phyloP scores from a whole-genome alignment of 2,888 invertebrate species.

The Eupithecia centaureata region DNA sequence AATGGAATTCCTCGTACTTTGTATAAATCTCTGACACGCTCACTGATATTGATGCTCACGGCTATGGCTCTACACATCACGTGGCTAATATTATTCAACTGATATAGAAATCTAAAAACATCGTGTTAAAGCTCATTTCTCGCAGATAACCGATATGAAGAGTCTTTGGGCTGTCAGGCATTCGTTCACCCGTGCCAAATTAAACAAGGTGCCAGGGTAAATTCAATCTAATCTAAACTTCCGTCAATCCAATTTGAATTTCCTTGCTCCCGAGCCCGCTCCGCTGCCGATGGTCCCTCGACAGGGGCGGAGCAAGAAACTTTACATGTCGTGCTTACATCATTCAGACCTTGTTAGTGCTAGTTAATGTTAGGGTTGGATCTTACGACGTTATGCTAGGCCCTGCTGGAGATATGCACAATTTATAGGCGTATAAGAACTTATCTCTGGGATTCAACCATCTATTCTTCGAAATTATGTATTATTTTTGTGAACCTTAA shows the following conservation, averaged over 20 bases:
- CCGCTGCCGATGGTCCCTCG: conserved; percentile 38
- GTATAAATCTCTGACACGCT: conserved; percentile 1
- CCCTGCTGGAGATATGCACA: neutral
- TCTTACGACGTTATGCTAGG: conserved; percentile 4
- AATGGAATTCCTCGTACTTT: neutral
- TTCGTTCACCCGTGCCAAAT: conserved; percentile 69
- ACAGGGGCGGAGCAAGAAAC: conserved; percentile 36
- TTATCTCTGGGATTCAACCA: neutral
- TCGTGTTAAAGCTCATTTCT: conserved; percentile 22
- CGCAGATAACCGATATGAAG: conserved; percentile 7
- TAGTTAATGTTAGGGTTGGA: conserved; percentile 6
- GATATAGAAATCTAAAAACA: conserved; percentile 14
- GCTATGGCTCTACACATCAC: conserved; percentile 4
- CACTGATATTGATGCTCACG: conserved; percentile 7
- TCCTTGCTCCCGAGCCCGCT: conserved; percentile 52
- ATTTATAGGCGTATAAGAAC: neutral
- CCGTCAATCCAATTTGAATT: conserved; percentile 82
- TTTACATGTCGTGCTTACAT: conserved; percentile 27
- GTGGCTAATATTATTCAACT: conserved; percentile 3
- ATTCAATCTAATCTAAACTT: conserved; percentile 82
- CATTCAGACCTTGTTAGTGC: conserved; percentile 27
- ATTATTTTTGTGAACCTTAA: neutral
- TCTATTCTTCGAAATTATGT: neutral
- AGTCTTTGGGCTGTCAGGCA: conserved; percentile 34
- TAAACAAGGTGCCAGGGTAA: conserved; percentile 78